Conservation (phyloP, 2,888 invertebrate species). For the Tribolium freemani region DNA sequence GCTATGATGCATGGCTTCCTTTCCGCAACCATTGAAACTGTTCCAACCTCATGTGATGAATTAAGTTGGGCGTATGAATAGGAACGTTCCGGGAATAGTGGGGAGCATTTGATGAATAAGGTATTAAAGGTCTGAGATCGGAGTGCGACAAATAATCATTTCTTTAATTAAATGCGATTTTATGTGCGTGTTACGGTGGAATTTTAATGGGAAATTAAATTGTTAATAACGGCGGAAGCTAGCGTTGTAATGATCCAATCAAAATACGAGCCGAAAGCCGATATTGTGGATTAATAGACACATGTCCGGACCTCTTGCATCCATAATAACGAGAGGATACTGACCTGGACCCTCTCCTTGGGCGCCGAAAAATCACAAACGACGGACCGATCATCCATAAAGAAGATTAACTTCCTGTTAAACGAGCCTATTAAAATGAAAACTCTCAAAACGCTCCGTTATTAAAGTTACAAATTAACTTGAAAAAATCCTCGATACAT, state of each 20-base stretch:
- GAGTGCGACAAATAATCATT: conserved; percentile 22
- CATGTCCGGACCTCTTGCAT: conserved; percentile 13
- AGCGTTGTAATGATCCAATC: conserved; percentile 39
- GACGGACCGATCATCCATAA: conserved; percentile 4
- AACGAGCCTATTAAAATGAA: conserved; percentile 29
- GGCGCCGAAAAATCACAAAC: not conserved
- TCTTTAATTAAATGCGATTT: conserved; percentile 30
- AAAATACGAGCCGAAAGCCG: conserved; percentile 36
- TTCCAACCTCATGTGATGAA: conserved; percentile 52
- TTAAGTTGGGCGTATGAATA: conserved; percentile 48
- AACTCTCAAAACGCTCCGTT: conserved; percentile 13
- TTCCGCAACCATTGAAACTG: conserved; percentile 53
- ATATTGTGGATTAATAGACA: conserved; percentile 36
- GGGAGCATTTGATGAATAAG: conserved; percentile 39
- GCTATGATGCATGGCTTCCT: conserved; percentile 52
- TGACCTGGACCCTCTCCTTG: not conserved
- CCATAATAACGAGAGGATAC: conserved; percentile 18
- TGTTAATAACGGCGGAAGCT: conserved; percentile 34
- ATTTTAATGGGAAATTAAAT: conserved; percentile 38
- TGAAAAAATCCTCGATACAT: conserved; percentile 11
- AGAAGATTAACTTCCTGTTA: conserved; percentile 15
- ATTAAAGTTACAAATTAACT: conserved; percentile 11
- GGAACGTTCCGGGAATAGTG: conserved; percentile 24
- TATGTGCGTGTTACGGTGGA: conserved; percentile 28
- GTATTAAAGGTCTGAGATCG: conserved; percentile 23